Percentiles rank a stretch among this genome's conserved stretches.
Evolutionary conservation across 2,888 invertebrate species (phyloP).

Genomic region (Amaurobius ferox): DNA sequence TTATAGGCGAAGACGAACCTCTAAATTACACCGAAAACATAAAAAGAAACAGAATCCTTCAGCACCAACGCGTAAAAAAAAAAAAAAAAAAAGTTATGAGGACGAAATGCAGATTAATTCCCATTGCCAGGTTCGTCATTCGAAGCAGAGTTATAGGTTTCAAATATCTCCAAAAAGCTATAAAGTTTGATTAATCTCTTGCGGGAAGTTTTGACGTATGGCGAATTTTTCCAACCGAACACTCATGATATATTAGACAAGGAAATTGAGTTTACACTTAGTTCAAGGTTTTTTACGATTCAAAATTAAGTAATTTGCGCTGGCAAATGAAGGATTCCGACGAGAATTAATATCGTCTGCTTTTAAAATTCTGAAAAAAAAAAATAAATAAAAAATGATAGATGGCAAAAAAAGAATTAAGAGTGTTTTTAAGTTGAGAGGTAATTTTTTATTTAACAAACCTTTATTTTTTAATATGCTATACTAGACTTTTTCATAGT

Average conservation of each 20-base stretch:
- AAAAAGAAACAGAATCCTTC: too few species aligned
- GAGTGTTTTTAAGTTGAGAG: too few species aligned
- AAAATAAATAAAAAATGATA: too few species aligned
- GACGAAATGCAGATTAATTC: neutral
- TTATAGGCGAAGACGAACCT: too few species aligned
- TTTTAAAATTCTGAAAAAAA: too few species aligned
- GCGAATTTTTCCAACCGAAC: neutral
- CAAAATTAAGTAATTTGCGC: neutral
- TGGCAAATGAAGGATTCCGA: neutral
- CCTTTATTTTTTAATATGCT: too few species aligned
- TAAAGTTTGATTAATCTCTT: constrained; percentile 11
- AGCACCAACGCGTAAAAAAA: too few species aligned
- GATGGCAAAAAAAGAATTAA: too few species aligned
- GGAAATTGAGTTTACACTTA: neutral
- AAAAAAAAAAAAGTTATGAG: neutral
- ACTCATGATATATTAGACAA: neutral
- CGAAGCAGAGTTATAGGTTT: neutral
- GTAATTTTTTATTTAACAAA: too few species aligned
- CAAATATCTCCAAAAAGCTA: neutral
- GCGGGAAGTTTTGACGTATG: constrained; percentile 6
- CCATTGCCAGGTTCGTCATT: neutral
- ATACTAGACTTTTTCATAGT: too few species aligned
- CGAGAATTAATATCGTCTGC: neutral
- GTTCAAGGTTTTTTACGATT: neutral
- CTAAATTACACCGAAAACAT: too few species aligned